A percentile compares a stretch with the other conserved stretches of the same genome.
Evolutionary conservation across 2,888 invertebrate genomes (phyloP).

Genomic region (Portevinia maculata): DNA sequence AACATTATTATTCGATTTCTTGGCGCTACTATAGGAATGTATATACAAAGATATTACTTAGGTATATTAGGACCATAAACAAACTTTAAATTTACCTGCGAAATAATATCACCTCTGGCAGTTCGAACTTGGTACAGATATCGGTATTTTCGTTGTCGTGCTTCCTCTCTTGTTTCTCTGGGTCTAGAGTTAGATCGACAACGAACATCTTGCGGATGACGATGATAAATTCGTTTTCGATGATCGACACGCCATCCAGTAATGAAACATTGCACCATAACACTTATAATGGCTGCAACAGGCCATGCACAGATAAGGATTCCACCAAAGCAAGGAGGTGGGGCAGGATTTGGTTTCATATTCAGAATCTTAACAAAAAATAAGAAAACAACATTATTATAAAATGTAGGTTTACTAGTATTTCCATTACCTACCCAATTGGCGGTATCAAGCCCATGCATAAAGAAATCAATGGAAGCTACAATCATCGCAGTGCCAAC

Average conservation of each 20-base stretch:
- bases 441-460: constrained; percentile 81
- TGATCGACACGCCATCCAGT: constrained; percentile 83
- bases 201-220: constrained; percentile 78
- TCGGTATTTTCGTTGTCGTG: constrained; percentile 92
- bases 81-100: constrained; percentile 85
- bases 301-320: constrained; percentile 82
- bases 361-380: constrained; percentile 78
- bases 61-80: too few species aligned
- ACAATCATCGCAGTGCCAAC: constrained; percentile 83
- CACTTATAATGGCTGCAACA: constrained; percentile 80
- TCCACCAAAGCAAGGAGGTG: constrained; percentile 83
- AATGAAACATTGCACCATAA: constrained; percentile 83
- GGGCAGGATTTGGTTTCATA: constrained; percentile 82
- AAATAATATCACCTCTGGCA: constrained; percentile 94
- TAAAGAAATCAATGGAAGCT: constrained; percentile 82
- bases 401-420: not conserved
- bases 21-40: too few species aligned
- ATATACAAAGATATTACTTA: too few species aligned
- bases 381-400: constrained; percentile 2
- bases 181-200: constrained; percentile 84
- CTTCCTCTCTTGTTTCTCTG: constrained; percentile 90
- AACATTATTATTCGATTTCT: too few species aligned
- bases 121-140: constrained; percentile 95
- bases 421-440: constrained; percentile 79
- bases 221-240: constrained; percentile 80